A percentile compares a stretch with the other conserved stretches of the same genome.
phyloP scores from a whole-genome alignment of 2,888 invertebrate species.

The Hemaris fuciformis region DNA sequence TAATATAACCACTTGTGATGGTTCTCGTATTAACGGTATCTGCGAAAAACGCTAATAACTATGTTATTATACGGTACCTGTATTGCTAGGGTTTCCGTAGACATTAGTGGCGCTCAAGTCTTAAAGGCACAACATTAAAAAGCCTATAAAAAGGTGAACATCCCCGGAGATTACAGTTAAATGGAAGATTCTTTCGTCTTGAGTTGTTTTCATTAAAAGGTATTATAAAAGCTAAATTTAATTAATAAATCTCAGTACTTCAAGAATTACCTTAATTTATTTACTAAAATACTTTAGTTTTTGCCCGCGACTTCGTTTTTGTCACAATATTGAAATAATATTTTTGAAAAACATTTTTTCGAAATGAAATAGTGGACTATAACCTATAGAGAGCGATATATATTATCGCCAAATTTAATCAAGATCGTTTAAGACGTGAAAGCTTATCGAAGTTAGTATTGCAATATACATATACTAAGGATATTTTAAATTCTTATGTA shows the following conservation, averaged over 20 bases:
- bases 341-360: no score
- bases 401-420: no score
- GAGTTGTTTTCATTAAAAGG: neutral
- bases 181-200: neutral
- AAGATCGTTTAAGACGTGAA: no score
- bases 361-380: no score
- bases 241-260: neutral
- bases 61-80: constrained; percentile 2
- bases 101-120: neutral
- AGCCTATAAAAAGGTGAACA: neutral
- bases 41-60: constrained; percentile 17
- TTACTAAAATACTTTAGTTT: no score
- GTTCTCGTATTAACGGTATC: constrained; percentile 11
- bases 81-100: neutral
- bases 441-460: no score
- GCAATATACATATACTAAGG: no score
- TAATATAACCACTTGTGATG: neutral
- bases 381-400: no score
- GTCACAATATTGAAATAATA: no score
- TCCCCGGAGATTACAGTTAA: neutral
- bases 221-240: neutral
- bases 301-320: no score
- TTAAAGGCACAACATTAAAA: neutral
- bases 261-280: neutral
- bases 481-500: no score